Conservation (phyloP, 2,888 invertebrate species). For the Lottia scabra region DNA sequence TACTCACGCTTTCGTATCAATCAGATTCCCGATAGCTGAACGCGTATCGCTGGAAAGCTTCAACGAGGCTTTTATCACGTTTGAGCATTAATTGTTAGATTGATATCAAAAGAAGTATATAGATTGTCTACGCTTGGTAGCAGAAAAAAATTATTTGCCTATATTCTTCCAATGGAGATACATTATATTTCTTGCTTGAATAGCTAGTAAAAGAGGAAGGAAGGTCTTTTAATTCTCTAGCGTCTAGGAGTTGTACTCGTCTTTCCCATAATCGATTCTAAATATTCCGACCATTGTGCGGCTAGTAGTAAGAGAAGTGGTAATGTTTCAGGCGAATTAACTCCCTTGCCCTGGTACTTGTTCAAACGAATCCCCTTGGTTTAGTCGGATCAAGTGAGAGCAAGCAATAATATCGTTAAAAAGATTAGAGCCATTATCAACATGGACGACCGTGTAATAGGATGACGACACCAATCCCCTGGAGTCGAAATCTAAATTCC, state of each 20-base stretch:
- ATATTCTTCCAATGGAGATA: neutral
- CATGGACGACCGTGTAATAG: constrained; percentile 17
- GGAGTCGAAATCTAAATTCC: constrained; percentile 2
- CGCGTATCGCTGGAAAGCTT: constrained; percentile 3
- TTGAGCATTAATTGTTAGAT: constrained; percentile 6
- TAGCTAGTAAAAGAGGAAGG: neutral
- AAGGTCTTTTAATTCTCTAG: too few species aligned
- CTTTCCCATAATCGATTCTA: too few species aligned
- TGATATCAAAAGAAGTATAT: constrained; percentile 1
- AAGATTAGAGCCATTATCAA: constrained; percentile 21
- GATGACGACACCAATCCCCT: constrained; percentile 9
- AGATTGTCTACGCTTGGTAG: neutral
- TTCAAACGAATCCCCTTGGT: neutral
- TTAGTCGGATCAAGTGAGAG: neutral
- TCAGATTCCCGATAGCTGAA: constrained; percentile 1
- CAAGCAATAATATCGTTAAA: constrained; percentile 14
- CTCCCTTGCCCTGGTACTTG: constrained; percentile 6
- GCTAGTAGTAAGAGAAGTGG: too few species aligned
- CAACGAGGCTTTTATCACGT: constrained; percentile 6
- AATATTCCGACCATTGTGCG: too few species aligned
- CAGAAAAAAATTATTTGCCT: neutral
- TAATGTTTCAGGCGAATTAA: constrained; percentile 11
- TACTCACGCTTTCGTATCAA: constrained; percentile 2
- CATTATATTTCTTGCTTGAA: neutral
- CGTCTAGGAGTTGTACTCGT: too few species aligned